Conservation (phyloP, 2,113 vertebrate genomes). For the Edolisoma coerulescens region DNA sequence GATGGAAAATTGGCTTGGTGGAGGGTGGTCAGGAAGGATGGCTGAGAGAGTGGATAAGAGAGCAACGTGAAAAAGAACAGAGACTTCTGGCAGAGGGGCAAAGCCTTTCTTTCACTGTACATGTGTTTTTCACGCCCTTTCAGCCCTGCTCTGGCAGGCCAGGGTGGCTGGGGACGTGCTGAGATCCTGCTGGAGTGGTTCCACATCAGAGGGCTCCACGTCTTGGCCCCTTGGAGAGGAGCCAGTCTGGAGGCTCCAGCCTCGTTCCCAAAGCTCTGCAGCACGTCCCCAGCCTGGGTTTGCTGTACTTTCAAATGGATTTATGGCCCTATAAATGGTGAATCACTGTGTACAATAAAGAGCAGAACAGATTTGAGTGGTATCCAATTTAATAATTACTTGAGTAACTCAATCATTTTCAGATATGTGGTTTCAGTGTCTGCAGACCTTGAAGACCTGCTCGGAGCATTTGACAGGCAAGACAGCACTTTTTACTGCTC, state of each 20-base stretch:
- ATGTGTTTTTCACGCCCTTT: neutral
- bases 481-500: neutral
- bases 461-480: neutral
- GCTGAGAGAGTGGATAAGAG: neutral
- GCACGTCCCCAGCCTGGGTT: neutral
- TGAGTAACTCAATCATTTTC: conserved; percentile 66
- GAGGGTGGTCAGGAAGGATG: neutral
- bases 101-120: neutral
- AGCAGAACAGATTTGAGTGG: conserved; percentile 49
- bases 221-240: neutral
- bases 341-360: conserved; percentile 58
- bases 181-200: neutral
- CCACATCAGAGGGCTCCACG: neutral
- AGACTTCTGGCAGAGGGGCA: neutral
- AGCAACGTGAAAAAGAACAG: neutral
- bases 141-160: neutral
- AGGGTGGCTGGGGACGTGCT: neutral
- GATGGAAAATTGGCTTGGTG: neutral
- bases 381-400: conserved; percentile 71
- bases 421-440: conserved; percentile 27
- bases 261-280: neutral
- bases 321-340: conserved; percentile 59
- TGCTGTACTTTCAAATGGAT: conserved; percentile 5
- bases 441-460: conserved; percentile 16
- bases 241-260: neutral